Evolutionary conservation across 2,113 vertebrate genomes (phyloP).

Genomic region (Gila orcuttii): DNA sequence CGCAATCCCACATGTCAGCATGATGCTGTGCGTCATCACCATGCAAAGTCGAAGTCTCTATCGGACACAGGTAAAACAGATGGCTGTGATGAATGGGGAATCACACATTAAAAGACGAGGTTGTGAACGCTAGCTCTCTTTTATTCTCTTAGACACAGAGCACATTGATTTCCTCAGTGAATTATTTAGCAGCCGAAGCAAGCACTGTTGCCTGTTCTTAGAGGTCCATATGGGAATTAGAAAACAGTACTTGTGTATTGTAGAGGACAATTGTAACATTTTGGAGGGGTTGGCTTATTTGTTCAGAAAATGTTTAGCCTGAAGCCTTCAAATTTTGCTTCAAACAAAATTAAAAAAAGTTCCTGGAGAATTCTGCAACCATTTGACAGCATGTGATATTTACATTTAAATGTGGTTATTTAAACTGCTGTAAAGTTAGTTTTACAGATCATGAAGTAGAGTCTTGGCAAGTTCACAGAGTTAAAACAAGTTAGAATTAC

Average conservation of each 20-base stretch:
- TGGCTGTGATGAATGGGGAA: conserved; percentile 10
- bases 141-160: conserved; percentile 24
- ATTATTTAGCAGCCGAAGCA: conserved; percentile 44
- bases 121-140: conserved; percentile 14
- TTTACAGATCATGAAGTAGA: not conserved
- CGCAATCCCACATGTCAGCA: not conserved
- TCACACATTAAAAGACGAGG: conserved; percentile 15
- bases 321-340: not conserved
- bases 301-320: conserved; percentile 1
- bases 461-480: conserved; percentile 12
- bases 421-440: not conserved
- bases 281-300: not conserved
- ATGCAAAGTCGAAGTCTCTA: not conserved
- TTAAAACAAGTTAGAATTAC: conserved; percentile 41
- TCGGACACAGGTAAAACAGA: conserved; percentile 11
- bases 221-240: not conserved
- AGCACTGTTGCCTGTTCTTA: conserved; percentile 1
- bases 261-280: not conserved
- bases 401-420: not conserved
- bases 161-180: conserved; percentile 44
- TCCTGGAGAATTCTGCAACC: not conserved
- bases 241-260: not conserved
- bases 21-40: not conserved
- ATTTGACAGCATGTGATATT: not conserved
- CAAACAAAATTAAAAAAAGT: not conserved